Base-by-base conservation (phyloP, 2,888 invertebrate species). In the Liodrosophila aerea region DNA sequence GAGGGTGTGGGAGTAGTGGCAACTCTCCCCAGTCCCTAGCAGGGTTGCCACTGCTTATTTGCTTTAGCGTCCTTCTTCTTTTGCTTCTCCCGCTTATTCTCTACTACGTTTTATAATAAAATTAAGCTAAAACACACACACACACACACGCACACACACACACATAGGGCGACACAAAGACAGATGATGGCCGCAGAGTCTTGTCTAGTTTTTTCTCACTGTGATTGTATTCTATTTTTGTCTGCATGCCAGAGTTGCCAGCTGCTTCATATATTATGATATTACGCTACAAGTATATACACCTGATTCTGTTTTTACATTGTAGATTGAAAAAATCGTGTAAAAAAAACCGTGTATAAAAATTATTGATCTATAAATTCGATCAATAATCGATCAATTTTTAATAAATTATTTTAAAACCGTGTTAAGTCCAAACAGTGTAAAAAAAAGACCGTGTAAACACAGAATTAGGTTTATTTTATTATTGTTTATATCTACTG, bases 21-120 rank as follows among this genome's bases (percentile, higher is more conserved):
- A 22, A 2, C 30, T n/a, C 58, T 36, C n/a, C n/a, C n/a, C n/a
- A 44, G 12, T 39, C 27, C 29, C 43, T 57, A 5, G 18, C 33
- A 29, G 51, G 51, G 56, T 46, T 49, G 52, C 45, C 36, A 52
- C 49, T 4, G 30, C 30, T 30, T 30, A 7, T 30, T 56, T 52
- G 54, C 46, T 40, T n/a, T 44, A 56, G 40, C 13, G 2, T 5
- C 22, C 22, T 5, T 5, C 22, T 5, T 54, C 43, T 52, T 36
- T 52, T 36, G 3, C 22, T 22, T 22, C 22, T 4, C 22, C 22
- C 22, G 22, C 5, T 22, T 5, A 22, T 5, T 22, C 22, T 22
- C 22, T 22, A 49, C 52, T 59, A 57, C 61, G 66, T 56, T 74
- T 82, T 69, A 69, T 78, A 77, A 77, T 82, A 78, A 77, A 78